Percentiles rank a stretch among this genome's conserved stretches.
Evolutionary conservation across 1,140 invertebrate species (phyloP).

Genomic region (Bombyx mandarina): DNA sequence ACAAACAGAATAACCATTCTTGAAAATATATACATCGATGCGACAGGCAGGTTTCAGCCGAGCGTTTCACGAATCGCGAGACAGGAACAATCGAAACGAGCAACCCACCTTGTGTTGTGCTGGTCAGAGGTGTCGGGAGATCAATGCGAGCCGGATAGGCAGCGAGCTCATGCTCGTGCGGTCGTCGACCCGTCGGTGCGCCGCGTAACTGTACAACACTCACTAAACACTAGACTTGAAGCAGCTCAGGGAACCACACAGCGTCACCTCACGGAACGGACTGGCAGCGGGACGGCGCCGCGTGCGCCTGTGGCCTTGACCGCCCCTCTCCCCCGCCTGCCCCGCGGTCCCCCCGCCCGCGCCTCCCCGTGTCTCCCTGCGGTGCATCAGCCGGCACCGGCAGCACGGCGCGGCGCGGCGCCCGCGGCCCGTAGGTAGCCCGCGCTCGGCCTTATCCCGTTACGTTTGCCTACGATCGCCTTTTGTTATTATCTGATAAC

Average conservation of each 20-base stretch:
- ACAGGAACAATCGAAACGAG: constrained; percentile 7
- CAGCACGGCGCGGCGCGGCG: constrained; percentile 11
- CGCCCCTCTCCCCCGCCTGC: constrained; percentile 27
- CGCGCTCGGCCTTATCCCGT: background rate
- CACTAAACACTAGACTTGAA: constrained; percentile 20
- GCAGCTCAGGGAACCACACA: constrained; percentile 7
- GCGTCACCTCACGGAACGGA: constrained; percentile 19
- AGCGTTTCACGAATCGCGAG: constrained; percentile 1
- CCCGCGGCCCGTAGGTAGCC: constrained; percentile 8
- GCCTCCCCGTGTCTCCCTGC: constrained; percentile 10
- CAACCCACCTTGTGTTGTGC: constrained; percentile 39
- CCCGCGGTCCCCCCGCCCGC: constrained; percentile 17
- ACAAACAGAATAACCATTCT: background rate
- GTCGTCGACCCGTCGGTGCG: constrained; percentile 44
- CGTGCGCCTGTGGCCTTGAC: constrained; percentile 54
- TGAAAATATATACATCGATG: background rate
- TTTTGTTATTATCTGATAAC: background rate
- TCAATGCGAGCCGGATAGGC: constrained; percentile 17
- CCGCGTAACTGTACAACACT: constrained; percentile 40
- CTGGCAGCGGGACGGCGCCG: constrained; percentile 31
- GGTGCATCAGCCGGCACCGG: constrained; percentile 29
- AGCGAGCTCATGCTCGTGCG: constrained; percentile 50
- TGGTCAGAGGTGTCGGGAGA: constrained; percentile 27
- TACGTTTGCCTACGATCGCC: background rate
- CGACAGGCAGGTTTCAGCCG: background rate